phyloP scores from a whole-genome alignment of 2,797 vertebrate species.

The Sylvilagus floridanus region DNA sequence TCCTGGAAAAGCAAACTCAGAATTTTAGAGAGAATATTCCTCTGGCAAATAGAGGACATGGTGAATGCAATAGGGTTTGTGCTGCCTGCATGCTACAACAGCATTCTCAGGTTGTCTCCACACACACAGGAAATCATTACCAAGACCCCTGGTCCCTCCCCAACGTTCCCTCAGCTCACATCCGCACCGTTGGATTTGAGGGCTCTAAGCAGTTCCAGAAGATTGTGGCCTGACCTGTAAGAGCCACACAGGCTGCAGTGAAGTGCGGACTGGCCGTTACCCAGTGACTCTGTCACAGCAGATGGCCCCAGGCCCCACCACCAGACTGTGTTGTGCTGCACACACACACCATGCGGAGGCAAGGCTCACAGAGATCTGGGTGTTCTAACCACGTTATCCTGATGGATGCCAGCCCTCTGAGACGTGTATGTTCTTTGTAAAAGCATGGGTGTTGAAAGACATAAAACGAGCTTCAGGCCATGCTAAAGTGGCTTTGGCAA shows the following conservation, averaged over 20 bases:
- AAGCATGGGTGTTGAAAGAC: slow-evolving; percentile 65
- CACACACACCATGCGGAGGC: background rate
- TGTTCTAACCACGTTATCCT: background rate
- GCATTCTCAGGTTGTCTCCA: background rate
- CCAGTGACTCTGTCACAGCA: background rate
- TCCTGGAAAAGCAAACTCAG: background rate
- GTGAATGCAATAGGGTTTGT: background rate
- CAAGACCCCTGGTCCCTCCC: background rate
- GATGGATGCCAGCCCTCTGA: background rate
- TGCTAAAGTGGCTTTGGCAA: slow-evolving; percentile 57
- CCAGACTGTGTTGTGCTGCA: background rate
- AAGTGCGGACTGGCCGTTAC: background rate
- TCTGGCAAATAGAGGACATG: background rate
- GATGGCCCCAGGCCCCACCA: background rate
- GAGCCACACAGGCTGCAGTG: background rate
- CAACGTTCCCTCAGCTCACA: background rate
- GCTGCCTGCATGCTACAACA: background rate
- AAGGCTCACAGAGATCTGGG: background rate
- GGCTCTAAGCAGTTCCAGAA: background rate
- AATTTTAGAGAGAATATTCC: background rate
- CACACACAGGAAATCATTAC: background rate
- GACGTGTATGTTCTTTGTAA: slow-evolving; percentile 50
- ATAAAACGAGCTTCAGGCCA: background rate
- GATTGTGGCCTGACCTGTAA: background rate
- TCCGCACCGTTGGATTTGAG: background rate